Conservation (phyloP, 2,113 vertebrate species). For the Tetrax tetrax region DNA sequence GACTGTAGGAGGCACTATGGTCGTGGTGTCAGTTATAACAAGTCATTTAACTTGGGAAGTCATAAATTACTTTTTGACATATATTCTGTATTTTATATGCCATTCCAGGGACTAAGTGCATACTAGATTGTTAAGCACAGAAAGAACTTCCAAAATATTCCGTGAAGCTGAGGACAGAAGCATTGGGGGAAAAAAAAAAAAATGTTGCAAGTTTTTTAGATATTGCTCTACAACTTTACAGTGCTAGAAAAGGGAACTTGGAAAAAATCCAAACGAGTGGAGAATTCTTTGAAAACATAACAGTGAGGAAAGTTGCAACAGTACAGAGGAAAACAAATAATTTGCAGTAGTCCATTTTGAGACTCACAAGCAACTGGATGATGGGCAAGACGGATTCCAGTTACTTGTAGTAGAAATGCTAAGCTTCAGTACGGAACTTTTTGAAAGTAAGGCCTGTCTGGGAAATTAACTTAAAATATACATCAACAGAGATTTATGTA, state of each 20-base stretch:
- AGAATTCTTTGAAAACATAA: neutral
- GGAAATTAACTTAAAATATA: neutral
- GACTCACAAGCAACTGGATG: neutral
- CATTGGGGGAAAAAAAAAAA: neutral
- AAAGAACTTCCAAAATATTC: neutral
- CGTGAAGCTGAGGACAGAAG: neutral
- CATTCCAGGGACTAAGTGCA: neutral
- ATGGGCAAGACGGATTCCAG: neutral
- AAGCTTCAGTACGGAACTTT: neutral
- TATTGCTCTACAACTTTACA: neutral
- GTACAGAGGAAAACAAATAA: neutral
- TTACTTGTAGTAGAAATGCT: neutral
- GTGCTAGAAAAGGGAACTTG: neutral
- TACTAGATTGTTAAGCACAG: neutral
- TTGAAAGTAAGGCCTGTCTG: neutral
- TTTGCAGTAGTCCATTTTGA: neutral
- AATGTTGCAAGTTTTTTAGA: fast-evolving
- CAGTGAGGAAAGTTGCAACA: neutral
- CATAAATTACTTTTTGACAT: neutral
- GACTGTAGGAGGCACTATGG: neutral
- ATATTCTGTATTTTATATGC: neutral
- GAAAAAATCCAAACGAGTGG: fast-evolving
- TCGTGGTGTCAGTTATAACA: fast-evolving
- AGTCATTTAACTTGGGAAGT: neutral
- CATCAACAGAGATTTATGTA: fast-evolving